These are phyloP conservation scores for Pogonomyrmex californicus DNA, from an alignment of 1,140 invertebrate genomes.

Conservation along the genomic window DNA sequence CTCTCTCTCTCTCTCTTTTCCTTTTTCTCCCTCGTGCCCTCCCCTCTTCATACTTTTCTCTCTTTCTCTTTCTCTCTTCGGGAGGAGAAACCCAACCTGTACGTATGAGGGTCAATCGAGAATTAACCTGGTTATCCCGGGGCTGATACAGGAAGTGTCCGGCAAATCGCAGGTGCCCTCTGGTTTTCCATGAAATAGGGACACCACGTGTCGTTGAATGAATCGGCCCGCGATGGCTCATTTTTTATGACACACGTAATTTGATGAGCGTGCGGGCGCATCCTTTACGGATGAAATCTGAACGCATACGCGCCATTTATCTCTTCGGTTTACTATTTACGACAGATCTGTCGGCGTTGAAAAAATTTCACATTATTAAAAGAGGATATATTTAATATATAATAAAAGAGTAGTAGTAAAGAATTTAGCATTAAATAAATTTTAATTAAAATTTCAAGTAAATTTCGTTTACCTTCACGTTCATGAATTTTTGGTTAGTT, in stretches of 20 bases:
- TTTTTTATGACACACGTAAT: conserved; percentile 13
- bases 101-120: conserved; percentile 80
- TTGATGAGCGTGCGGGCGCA: neutral
- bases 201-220: conserved; percentile 38
- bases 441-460: neutral
- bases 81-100: conserved; percentile 74
- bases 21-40: too few relatives aligned
- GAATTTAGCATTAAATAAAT: neutral
- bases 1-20: conserved; percentile 60
- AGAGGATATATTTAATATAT: neutral
- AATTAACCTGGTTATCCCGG: conserved; percentile 82
- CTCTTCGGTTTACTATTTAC: neutral
- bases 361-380: neutral
- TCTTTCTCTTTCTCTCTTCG: conserved; percentile 51
- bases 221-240: neutral
- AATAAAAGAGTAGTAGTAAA: neutral
- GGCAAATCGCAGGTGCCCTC: conserved; percentile 71
- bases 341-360: neutral
- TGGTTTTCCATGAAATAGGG: conserved; percentile 60
- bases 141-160: conserved; percentile 75
- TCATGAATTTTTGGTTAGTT: neutral
- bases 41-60: too few relatives aligned
- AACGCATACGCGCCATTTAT: neutral
- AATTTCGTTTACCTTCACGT: neutral
- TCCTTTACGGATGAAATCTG: neutral